Base-by-base conservation (phyloP, 2,888 invertebrate species). In the Sinelater perroti region DNA sequence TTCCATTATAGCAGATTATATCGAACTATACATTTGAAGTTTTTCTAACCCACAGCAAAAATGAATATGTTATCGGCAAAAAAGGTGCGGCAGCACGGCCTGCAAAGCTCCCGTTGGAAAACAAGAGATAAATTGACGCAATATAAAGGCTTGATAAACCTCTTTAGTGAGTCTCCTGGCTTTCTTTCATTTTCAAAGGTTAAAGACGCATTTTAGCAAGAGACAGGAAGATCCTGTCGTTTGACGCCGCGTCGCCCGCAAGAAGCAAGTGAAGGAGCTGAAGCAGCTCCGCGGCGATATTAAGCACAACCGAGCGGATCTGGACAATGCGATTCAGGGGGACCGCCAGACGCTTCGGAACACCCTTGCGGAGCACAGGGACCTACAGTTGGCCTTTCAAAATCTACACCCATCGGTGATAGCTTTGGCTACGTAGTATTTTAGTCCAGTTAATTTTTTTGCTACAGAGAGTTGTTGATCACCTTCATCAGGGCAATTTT, bases 121-220 rank as follows among this genome's bases (percentile, higher is more conserved):
- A 84, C 84, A 36, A 83, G 81, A 65, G 87, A 88, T 66, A 87
- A 87, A 76, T 81, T 87, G 33, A 82, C 81, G 49, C 87, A 87
- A 70, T 87, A 87, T 66, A 81, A 86, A 38, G 87, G 86, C 14
- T 78, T 88, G 21, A 82, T 87, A 21, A 86, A 85, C 70, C 77
- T 88, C 50, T 83, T 86, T 67, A 85, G 87, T 87, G 76, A 78
- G 77, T 71, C 1, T 13, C n/a, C n/a, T n/a, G n/a, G n/a, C n/a
- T n/a, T n/a, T n/a, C n/a, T n/a, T n/a, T n/a, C n/a, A n/a, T n/a
- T n/a, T n/a, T n/a, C n/a, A n/a, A n/a, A n/a, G n/a, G n/a, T n/a
- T n/a, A n/a, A n/a, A n/a, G n/a, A n/a, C n/a, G n/a, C 26, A 10
- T 33, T 61, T 14, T 58, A 87, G 87, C 81, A 47, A 80, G 87